These are phyloP conservation scores for Phortica variegata DNA, from an alignment of 1,140 invertebrate species.

Conservation along the genomic window DNA sequence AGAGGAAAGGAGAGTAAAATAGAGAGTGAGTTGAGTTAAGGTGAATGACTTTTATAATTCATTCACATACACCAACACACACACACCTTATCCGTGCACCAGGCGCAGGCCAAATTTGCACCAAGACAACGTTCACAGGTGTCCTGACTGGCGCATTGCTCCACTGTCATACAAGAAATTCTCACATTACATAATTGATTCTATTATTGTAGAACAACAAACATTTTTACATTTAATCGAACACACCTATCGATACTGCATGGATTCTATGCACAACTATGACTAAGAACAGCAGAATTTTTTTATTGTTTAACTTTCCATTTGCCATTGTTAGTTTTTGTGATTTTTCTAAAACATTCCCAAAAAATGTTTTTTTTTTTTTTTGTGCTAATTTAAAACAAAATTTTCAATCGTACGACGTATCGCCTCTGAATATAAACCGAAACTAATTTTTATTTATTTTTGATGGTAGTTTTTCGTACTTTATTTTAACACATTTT, in stretches of 20 bases:
- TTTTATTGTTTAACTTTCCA: not conserved
- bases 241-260: not conserved
- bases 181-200: no score
- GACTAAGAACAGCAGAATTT: not conserved
- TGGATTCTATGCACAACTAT: not conserved
- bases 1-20: not conserved
- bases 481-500: slow-evolving; percentile 20
- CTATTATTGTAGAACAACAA: slow-evolving; percentile 6
- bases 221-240: slow-evolving; percentile 4
- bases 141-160: slow-evolving; percentile 37
- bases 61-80: not conserved
- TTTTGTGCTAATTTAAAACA: not conserved
- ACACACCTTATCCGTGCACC: slow-evolving; percentile 58
- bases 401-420: slow-evolving; percentile 14
- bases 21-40: not conserved
- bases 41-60: not conserved
- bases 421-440: slow-evolving; percentile 24
- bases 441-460: slow-evolving; percentile 30
- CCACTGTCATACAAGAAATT: slow-evolving; percentile 21
- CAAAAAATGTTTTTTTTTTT: not conserved
- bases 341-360: no score
- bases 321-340: no score
- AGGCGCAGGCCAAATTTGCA: slow-evolving; percentile 43
- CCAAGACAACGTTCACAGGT: slow-evolving; percentile 52
- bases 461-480: slow-evolving; percentile 10